Conservation (phyloP, 2,797 vertebrate genomes). For the Chromis chromis region DNA sequence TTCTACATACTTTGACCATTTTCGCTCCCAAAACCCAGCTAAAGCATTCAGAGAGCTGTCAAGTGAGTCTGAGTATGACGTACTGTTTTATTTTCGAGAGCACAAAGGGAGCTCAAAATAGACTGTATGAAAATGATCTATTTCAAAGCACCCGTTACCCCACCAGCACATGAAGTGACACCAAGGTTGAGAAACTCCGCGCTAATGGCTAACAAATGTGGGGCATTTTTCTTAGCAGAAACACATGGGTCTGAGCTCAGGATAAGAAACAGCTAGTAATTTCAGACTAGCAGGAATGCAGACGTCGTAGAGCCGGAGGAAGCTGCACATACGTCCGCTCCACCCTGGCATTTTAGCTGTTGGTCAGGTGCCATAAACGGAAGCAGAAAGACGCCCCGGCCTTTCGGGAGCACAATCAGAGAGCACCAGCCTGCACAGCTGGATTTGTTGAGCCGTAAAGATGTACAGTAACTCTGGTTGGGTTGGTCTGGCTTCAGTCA, state of each 20-base stretch:
- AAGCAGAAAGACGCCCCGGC: conserved; percentile 25
- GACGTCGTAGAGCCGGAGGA: conserved; percentile 21
- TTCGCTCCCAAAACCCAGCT: conserved; percentile 6
- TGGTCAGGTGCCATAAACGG: conserved; percentile 40
- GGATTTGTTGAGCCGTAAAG: conserved; percentile 33
- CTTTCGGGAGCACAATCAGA: conserved; percentile 19
- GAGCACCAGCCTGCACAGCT: conserved; percentile 28
- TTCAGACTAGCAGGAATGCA: conserved; percentile 15
- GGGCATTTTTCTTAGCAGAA: not conserved
- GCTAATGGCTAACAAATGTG: conserved; percentile 7
- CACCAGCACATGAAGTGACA: conserved; percentile 26
- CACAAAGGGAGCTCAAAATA: not conserved
- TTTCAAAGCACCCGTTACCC: not conserved
- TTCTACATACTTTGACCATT: not conserved
- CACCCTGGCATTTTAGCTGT: conserved; percentile 12
- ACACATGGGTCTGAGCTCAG: not conserved
- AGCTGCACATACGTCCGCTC: conserved; percentile 7
- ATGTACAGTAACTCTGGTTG: conserved; percentile 49
- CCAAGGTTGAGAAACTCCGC: conserved; percentile 40
- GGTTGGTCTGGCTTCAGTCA: conserved; percentile 50
- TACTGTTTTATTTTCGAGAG: not conserved
- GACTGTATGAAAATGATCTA: not conserved
- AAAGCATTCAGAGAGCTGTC: conserved; percentile 1
- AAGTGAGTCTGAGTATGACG: too few species aligned
- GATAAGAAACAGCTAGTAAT: not conserved